Evolutionary conservation across 2,113 vertebrate genomes (phyloP).

Genomic region (Plotosus lineatus): DNA sequence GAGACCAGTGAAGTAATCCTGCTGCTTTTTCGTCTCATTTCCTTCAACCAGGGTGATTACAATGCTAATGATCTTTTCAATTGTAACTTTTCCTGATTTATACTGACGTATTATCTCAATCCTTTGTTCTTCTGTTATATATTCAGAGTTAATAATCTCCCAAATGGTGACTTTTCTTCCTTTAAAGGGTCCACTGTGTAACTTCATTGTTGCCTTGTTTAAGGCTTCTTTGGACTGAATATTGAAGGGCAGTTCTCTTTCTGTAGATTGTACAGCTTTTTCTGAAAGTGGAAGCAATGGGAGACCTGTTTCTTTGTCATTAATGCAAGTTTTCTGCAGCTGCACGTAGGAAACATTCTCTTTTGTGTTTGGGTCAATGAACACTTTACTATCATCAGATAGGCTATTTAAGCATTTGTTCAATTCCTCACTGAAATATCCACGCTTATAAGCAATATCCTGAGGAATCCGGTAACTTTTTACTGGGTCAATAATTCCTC

Average conservation of each 20-base stretch:
- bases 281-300: slow-evolving; percentile 81
- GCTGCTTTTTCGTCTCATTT: slow-evolving; percentile 72
- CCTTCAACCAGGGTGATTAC: slow-evolving; percentile 87
- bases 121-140: slow-evolving; percentile 87
- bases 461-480: slow-evolving; percentile 87
- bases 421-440: slow-evolving; percentile 81
- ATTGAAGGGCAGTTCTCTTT: slow-evolving; percentile 78
- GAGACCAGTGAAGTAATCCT: slow-evolving; percentile 81
- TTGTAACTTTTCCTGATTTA: slow-evolving; percentile 84
- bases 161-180: slow-evolving; percentile 85
- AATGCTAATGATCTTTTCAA: slow-evolving; percentile 89
- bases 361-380: slow-evolving; percentile 79
- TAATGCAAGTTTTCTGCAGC: slow-evolving; percentile 79
- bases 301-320: slow-evolving; percentile 82
- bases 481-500: slow-evolving; percentile 86
- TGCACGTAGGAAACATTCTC: slow-evolving; percentile 79
- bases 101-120: slow-evolving; percentile 86
- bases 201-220: slow-evolving; percentile 76
- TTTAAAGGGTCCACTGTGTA: slow-evolving; percentile 82
- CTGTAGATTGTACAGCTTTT: slow-evolving; percentile 73
- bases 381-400: slow-evolving; percentile 74
- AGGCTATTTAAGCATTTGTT: slow-evolving; percentile 66
- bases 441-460: slow-evolving; percentile 82
- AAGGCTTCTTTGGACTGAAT: slow-evolving; percentile 82
- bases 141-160: slow-evolving; percentile 93